A percentile compares a stretch with the other conserved stretches of the same genome.
Evolutionary conservation across 1,140 invertebrate species (phyloP).

Genomic region (Drosophila littoralis): DNA sequence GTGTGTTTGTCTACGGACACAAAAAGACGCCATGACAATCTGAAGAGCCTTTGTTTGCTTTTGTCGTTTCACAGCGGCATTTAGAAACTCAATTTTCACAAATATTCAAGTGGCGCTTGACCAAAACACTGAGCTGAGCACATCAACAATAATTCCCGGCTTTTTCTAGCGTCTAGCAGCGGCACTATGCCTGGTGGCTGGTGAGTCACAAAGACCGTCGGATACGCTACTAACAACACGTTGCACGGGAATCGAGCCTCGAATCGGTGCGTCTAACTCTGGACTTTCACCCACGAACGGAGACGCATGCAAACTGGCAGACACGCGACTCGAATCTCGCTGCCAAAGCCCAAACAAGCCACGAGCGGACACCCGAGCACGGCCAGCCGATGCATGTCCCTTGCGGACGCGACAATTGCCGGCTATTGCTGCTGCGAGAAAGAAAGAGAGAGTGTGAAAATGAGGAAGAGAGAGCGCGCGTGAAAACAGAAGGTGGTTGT

Average conservation of each 20-base stretch:
- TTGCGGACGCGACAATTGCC: constrained; percentile 11
- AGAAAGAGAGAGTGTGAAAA: not conserved
- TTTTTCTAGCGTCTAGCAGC: constrained; percentile 30
- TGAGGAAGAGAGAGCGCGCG: constrained; percentile 25
- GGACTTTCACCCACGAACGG: constrained; percentile 72
- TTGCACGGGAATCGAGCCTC: constrained; percentile 9
- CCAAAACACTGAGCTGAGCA: constrained; percentile 37
- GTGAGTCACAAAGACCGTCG: constrained; percentile 49
- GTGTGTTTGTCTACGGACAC: constrained; percentile 18
- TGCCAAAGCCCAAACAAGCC: constrained; percentile 63
- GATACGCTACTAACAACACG: constrained; percentile 50
- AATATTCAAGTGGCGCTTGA: constrained; percentile 68
- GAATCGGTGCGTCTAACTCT: constrained; percentile 30
- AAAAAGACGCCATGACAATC: constrained; percentile 57
- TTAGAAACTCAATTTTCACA: constrained; percentile 59
- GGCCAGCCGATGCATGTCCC: constrained; percentile 34
- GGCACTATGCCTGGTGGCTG: not conserved
- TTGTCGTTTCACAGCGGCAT: constrained; percentile 43
- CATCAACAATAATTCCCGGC: constrained; percentile 58
- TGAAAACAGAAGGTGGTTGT: constrained; percentile 54
- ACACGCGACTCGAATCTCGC: constrained; percentile 66
- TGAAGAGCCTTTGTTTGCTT: constrained; percentile 58
- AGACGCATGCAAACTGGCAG: constrained; percentile 63
- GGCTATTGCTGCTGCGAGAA: constrained; percentile 1
- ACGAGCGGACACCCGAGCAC: constrained; percentile 64